Base-by-base conservation (phyloP, 2,797 vertebrate genomes). In the Argya squamiceps region DNA sequence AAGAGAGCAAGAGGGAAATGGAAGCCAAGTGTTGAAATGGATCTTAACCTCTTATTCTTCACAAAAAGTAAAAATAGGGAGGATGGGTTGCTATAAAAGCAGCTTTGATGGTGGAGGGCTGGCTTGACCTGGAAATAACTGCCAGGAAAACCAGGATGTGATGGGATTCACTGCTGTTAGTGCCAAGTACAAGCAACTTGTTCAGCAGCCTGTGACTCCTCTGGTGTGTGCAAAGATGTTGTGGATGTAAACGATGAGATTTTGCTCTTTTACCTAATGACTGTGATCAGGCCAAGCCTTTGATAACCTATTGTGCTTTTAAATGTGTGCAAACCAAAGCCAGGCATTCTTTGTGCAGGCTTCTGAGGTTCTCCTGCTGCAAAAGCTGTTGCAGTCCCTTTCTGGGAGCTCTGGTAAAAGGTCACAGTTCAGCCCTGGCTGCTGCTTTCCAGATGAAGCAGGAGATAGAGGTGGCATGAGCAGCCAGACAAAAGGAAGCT, bases 311-410 rank as follows among this genome's bases (percentile, higher is more conserved):
- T 22, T 59, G 3, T 0, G 8, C 43, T 63, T 91, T 50, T 17
- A 37, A 63, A 44, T 4, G 2, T 7, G 16, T 36, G 64, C 69
- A 55, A 24, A 15, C 5, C 43, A 5, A 37, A 76, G 19, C 52
- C 69, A 37, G 10, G 10, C 15, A 0, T 53, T 46, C n/a, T 78
- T 70, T 60, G 36, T 22, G 20, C 52, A 10, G 16, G 9, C 46
- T 82, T 27, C 20, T 22, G 4, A 68, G 59, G 29, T 63, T 52
- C 10, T 52, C 15, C 11, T 27, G 47, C 89, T 73, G 7, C 13
- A 32, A 0, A 46, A 82, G 43, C 46, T 46, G 15, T 24, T 41
- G 14, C 3, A 0, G 29, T 36, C 2, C 0, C 49, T 76, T 39
- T 91, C 3, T 10, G 26, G 17, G 83, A 80, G 71, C 68, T 88